A percentile compares a stretch with the other conserved stretches of the same genome.
Conservation (phyloP, 1,140 invertebrate genomes). For the Aricia agestis region DNA sequence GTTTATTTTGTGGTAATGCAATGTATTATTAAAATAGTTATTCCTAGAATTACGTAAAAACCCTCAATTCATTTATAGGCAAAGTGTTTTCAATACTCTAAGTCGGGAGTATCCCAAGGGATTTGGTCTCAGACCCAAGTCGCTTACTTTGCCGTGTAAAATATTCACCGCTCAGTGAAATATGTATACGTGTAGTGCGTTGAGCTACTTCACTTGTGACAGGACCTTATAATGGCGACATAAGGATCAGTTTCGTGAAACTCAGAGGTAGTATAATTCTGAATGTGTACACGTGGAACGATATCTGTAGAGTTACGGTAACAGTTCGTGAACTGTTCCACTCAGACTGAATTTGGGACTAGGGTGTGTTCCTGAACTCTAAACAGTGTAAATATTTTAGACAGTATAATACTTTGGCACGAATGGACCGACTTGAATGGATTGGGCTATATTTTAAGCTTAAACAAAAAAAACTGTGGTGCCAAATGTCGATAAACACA, state of each 20-base stretch:
- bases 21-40: neutral
- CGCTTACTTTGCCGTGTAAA: slow-evolving; percentile 48
- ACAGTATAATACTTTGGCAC: too few relatives aligned
- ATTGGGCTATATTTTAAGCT: too few relatives aligned
- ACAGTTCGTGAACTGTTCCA: neutral
- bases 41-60: neutral
- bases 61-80: slow-evolving; percentile 13
- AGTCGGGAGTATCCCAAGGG: slow-evolving; percentile 52
- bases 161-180: slow-evolving; percentile 53
- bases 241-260: too few relatives aligned
- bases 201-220: neutral
- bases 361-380: too few relatives aligned
- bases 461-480: neutral
- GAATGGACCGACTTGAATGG: too few relatives aligned
- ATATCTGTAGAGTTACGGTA: neutral
- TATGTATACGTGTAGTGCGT: slow-evolving; percentile 34
- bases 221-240: too few relatives aligned
- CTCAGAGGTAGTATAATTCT: too few relatives aligned
- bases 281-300: too few relatives aligned
- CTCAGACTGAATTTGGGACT: neutral
- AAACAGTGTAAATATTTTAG: too few relatives aligned
- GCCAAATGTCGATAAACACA: neutral
- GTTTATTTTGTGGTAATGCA: neutral
- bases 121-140: slow-evolving; percentile 51
- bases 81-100: slow-evolving; percentile 29